Evolutionary conservation across 2,888 invertebrate species (phyloP).

Genomic region (Osmoderma eremita): DNA sequence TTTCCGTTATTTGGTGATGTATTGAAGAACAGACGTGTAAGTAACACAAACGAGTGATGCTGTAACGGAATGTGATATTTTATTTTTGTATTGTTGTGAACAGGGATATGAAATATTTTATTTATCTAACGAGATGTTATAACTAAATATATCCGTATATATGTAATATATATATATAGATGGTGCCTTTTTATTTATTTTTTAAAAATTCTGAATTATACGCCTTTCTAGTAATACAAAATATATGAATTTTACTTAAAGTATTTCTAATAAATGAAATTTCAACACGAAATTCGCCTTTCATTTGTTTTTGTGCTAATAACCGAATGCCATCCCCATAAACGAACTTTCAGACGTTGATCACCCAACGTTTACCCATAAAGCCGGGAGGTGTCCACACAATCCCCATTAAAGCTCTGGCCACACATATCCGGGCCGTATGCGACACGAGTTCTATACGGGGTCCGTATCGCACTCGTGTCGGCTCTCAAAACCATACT

Average conservation of each 20-base stretch:
- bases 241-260: constrained; percentile 43
- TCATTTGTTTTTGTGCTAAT: too few relatives aligned
- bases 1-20: constrained; percentile 45
- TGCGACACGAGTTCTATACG: too few relatives aligned
- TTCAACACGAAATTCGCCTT: constrained; percentile 26
- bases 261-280: constrained; percentile 42
- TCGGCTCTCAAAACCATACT: too few relatives aligned
- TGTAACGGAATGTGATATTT: constrained; percentile 62
- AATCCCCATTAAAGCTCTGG: too few relatives aligned
- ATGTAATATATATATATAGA: constrained; percentile 52
- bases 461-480: too few relatives aligned
- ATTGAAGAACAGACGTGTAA: constrained; percentile 44
- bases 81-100: constrained; percentile 60
- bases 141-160: constrained; percentile 32
- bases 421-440: too few relatives aligned
- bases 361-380: too few relatives aligned
- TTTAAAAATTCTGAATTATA: constrained; percentile 54
- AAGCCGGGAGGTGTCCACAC: too few relatives aligned
- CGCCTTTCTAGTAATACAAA: constrained; percentile 52
- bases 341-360: too few relatives aligned
- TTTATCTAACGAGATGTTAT: constrained; percentile 47
- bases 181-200: constrained; percentile 64
- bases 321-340: too few relatives aligned
- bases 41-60: constrained; percentile 49
- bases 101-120: constrained; percentile 54